Evolutionary conservation across 1,140 invertebrate species (phyloP).

Genomic region (Adoxophyes honmai): DNA sequence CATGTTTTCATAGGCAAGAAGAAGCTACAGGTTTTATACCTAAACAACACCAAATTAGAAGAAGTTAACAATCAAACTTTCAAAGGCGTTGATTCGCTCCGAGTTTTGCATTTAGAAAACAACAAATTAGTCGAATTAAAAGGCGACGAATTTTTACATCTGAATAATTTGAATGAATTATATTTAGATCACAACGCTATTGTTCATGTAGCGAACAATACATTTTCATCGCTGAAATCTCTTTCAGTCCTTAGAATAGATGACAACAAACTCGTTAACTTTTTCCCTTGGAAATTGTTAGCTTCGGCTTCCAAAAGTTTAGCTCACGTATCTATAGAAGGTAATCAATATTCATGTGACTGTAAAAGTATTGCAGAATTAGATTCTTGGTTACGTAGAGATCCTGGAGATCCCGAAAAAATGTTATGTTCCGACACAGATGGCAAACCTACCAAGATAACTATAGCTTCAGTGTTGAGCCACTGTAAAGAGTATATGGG

Average conservation of each 20-base stretch:
- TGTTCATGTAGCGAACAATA: conserved; percentile 84
- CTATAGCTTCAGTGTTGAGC: conserved; percentile 79
- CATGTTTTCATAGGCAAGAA: conserved; percentile 93
- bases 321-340: conserved; percentile 80
- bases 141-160: conserved; percentile 85
- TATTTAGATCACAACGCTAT: conserved; percentile 90
- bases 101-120: conserved; percentile 89
- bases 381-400: conserved; percentile 81
- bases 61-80: conserved; percentile 91
- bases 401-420: conserved; percentile 79
- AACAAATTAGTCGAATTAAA: conserved; percentile 86
- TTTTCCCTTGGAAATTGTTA: conserved; percentile 84
- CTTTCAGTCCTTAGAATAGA: conserved; percentile 88
- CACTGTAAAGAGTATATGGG: conserved; percentile 81
- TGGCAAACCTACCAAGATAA: conserved; percentile 73
- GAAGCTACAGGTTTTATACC: conserved; percentile 88
- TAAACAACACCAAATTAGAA: conserved; percentile 89
- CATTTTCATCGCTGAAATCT: conserved; percentile 84
- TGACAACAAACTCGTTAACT: conserved; percentile 86
- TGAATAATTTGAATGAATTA: conserved; percentile 87
- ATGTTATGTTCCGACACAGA: conserved; percentile 77
- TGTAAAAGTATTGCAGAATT: conserved; percentile 82
- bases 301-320: conserved; percentile 77
- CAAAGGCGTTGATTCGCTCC: conserved; percentile 85
- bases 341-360: conserved; percentile 86